Base-by-base conservation (phyloP, 2,113 vertebrate species). In the Catharus minimus region DNA sequence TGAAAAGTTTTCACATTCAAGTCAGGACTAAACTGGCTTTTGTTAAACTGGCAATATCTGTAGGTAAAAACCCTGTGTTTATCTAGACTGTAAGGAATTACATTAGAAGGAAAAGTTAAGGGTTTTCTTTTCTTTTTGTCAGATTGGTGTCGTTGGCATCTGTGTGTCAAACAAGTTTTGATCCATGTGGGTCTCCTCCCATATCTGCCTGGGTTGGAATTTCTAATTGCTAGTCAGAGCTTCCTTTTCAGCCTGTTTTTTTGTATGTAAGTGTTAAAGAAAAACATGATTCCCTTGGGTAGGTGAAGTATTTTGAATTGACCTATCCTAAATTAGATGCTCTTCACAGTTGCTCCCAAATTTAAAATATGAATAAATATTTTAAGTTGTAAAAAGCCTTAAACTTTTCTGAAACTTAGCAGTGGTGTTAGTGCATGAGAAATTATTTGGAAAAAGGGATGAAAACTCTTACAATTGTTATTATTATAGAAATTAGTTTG, bases 111-210 rank as follows among this genome's bases (percentile, higher is more conserved):
- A 86, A 94, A 85, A 91, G 89, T 95, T 93, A 94, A 95, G 93
- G 91, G 94, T 93, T 93, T 89, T 95, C 92, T 96, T 91, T 92
- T 92, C 92, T 95, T 94, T 38, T 96, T 95, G 94, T 95, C 92
- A 95, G 95, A 95, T 95, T 94, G 94, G 94, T 95, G 94, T 96
- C 93, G 60, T 91, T 95, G 94, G 95, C 93, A 95, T 96, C 94
- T 96, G 91, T 96, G 93, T 96, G 82, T 94, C 94, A 91, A 94
- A 94, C 92, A 96, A 94, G 93, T 95, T 95, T 96, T 96, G 94
- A 95, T 95, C 94, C 92, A 92, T 96, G 94, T 96, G 95, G 95
- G 77, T 95, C 92, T 95, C 90, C 93, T 96, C 94, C 92, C 90
- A 90, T 93, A 88, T 96, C 92, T 96, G 93, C 80, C 93, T 96